These are phyloP conservation scores for Augochlora pura DNA, from an alignment of 1,140 invertebrate species.

Conservation along the genomic window DNA sequence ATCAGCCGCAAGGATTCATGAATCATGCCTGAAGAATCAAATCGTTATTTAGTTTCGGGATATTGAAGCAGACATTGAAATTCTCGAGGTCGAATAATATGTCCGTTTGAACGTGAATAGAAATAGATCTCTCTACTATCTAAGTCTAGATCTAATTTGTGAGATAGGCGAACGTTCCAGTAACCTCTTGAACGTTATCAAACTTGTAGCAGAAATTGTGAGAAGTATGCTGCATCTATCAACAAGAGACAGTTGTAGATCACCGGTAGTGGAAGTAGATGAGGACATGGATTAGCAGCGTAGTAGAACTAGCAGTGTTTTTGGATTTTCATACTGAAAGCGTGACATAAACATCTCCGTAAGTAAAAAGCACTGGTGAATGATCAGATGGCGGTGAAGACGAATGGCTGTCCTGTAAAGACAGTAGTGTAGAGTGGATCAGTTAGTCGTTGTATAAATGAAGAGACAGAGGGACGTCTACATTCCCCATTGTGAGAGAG, in stretches of 20 bases:
- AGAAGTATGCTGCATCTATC: constrained; percentile 18
- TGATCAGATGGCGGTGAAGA: constrained; percentile 45
- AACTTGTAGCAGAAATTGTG: constrained; percentile 9
- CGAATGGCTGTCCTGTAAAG: constrained; percentile 52
- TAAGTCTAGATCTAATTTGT: constrained; percentile 22
- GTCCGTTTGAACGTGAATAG: not conserved
- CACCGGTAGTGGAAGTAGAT: constrained; percentile 53
- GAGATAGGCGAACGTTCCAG: not conserved
- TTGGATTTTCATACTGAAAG: constrained; percentile 56
- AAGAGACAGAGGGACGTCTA: constrained; percentile 4
- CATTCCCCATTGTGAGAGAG: constrained; percentile 15
- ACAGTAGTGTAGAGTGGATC: constrained; percentile 39
- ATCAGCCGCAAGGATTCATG: constrained; percentile 26
- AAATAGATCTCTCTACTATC: constrained; percentile 2
- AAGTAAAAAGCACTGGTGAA: constrained; percentile 44
- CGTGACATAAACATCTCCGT: constrained; percentile 53
- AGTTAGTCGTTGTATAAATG: constrained; percentile 28
- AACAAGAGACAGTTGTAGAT: constrained; percentile 24
- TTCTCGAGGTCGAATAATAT: not conserved
- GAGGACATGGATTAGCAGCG: constrained; percentile 54
- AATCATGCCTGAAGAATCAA: constrained; percentile 35
- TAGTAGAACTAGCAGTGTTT: constrained; percentile 51
- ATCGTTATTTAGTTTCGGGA: not conserved
- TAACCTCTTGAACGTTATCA: constrained; percentile 9
- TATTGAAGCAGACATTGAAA: not conserved